Evolutionary conservation across 2,888 invertebrate species (phyloP).

Genomic region (Lasioglossum figueresi): DNA sequence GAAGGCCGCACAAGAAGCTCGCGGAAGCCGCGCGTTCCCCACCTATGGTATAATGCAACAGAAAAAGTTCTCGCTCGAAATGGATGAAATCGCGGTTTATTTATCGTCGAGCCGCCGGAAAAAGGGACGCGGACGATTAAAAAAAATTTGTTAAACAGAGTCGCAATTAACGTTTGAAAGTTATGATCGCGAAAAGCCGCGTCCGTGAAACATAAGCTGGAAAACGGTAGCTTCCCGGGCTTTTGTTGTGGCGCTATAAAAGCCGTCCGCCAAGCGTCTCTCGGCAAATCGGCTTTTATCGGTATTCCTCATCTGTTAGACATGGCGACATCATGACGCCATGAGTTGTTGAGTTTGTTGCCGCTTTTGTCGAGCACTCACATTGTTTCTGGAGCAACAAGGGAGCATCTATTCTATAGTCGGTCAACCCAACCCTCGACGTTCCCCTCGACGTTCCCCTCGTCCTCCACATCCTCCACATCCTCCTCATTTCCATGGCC

Average conservation of each 20-base stretch:
- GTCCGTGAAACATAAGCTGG: not conserved
- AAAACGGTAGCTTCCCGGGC: not conserved
- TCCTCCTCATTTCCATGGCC: slow-evolving; percentile 10
- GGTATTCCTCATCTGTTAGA: slow-evolving; percentile 54
- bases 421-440: slow-evolving; percentile 26
- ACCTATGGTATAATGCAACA: too few species aligned
- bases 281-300: slow-evolving; percentile 61
- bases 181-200: not conserved
- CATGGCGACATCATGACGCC: slow-evolving; percentile 53
- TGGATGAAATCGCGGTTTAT: not conserved
- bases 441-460: slow-evolving; percentile 6
- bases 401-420: slow-evolving; percentile 46
- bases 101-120: not conserved
- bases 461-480: not conserved
- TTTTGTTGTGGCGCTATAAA: slow-evolving; percentile 37
- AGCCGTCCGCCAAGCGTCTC: slow-evolving; percentile 28
- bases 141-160: not conserved
- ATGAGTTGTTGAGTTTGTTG: slow-evolving; percentile 59
- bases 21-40: too few species aligned
- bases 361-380: slow-evolving; percentile 60
- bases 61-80: not conserved
- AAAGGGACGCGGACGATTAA: not conserved
- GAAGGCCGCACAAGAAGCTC: too few species aligned
- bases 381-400: slow-evolving; percentile 63
- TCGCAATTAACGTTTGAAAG: not conserved